phyloP scores from a whole-genome alignment of 1,140 invertebrate species.

The Cotesia vestalis region DNA sequence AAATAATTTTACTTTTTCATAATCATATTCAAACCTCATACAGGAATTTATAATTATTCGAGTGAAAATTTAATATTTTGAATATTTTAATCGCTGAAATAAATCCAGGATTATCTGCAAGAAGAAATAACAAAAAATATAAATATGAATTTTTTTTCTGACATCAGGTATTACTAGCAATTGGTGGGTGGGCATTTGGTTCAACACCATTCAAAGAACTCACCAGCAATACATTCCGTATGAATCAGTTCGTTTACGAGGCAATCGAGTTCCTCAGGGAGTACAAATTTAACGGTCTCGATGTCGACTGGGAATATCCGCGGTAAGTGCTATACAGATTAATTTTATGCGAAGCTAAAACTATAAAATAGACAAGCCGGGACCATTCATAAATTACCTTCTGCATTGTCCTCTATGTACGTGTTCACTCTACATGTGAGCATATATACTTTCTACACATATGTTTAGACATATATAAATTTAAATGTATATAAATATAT shows the following conservation, averaged over 20 bases:
- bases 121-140: constrained; percentile 11
- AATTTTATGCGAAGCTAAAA: constrained; percentile 16
- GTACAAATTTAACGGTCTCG: constrained; percentile 93
- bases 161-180: constrained; percentile 81
- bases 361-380: too few species aligned
- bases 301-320: constrained; percentile 97
- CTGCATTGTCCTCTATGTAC: too few species aligned
- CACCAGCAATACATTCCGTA: constrained; percentile 88
- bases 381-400: too few species aligned
- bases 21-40: too few species aligned
- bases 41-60: too few species aligned
- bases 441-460: background rate
- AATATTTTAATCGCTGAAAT: too few species aligned
- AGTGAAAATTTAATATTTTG: too few species aligned
- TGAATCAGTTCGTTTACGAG: constrained; percentile 95
- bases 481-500: background rate
- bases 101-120: background rate
- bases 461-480: background rate
- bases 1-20: too few species aligned
- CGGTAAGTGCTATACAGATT: constrained; percentile 63
- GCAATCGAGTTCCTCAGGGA: constrained; percentile 91
- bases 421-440: too few species aligned
- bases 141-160: constrained; percentile 33
- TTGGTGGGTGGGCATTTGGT: constrained; percentile 95
- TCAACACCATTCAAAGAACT: constrained; percentile 92